Evolutionary conservation across 2,888 invertebrate genomes (phyloP).

Genomic region (Kuschelorhynchus macadamiae): DNA sequence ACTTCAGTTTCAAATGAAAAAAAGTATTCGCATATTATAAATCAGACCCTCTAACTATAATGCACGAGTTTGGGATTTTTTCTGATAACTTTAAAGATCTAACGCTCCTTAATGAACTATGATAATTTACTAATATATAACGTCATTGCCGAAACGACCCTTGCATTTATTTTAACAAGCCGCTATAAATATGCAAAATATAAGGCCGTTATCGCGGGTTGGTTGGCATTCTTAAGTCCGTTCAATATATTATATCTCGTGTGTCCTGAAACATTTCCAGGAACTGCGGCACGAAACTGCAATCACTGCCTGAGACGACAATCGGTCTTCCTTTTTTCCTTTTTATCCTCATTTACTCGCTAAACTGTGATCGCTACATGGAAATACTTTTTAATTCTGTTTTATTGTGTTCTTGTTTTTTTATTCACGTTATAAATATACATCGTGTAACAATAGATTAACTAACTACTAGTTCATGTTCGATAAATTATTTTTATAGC

Average conservation of each 20-base stretch:
- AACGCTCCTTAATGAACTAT: too few relatives aligned
- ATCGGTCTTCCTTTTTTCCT: conserved; percentile 49
- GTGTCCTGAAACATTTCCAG: conserved; percentile 55
- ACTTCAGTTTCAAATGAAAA: too few relatives aligned
- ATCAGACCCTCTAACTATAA: too few relatives aligned
- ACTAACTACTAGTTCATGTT: too few relatives aligned
- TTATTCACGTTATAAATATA: too few relatives aligned
- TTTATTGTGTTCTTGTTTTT: background rate
- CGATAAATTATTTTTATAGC: too few relatives aligned
- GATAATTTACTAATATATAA: too few relatives aligned
- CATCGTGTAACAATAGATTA: too few relatives aligned
- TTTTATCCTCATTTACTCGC: conserved; percentile 28
- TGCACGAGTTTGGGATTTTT: too few relatives aligned
- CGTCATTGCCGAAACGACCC: background rate
- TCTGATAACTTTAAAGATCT: too few relatives aligned
- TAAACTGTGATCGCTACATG: conserved; percentile 33
- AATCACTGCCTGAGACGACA: conserved; percentile 57
- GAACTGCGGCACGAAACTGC: conserved; percentile 60
- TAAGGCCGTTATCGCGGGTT: conserved; percentile 45
- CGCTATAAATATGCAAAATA: conserved; percentile 51
- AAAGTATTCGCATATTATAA: too few relatives aligned
- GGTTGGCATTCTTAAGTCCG: conserved; percentile 57
- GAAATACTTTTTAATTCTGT: conserved; percentile 34
- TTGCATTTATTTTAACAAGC: conserved; percentile 2
- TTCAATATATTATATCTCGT: conserved; percentile 57